Conservation (phyloP, 1,140 invertebrate genomes). For the Drosophila kepulauana region DNA sequence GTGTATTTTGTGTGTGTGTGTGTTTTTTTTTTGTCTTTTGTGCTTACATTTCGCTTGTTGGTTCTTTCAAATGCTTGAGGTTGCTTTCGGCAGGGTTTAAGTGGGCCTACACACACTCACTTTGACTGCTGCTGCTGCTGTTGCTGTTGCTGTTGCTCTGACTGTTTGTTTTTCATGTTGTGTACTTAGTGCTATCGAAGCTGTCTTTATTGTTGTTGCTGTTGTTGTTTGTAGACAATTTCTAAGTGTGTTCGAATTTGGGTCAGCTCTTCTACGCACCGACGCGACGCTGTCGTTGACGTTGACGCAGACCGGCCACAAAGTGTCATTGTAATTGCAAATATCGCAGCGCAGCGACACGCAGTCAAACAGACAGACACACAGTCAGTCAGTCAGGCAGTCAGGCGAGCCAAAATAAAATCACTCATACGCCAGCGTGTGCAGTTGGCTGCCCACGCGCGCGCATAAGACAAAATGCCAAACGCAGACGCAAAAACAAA, state of each 20-base stretch:
- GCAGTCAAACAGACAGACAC: constrained; percentile 3
- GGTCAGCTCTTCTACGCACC: constrained; percentile 71
- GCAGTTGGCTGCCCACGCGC: constrained; percentile 64
- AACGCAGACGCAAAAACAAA: constrained; percentile 15
- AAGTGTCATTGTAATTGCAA: constrained; percentile 84
- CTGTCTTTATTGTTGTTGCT: constrained; percentile 57
- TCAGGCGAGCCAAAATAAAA: constrained; percentile 31
- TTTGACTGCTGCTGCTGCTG: not conserved
- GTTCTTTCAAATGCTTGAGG: constrained; percentile 73
- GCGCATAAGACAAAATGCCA: constrained; percentile 7
- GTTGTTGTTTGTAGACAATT: constrained; percentile 77
- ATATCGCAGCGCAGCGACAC: constrained; percentile 70
- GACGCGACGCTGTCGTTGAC: constrained; percentile 11
- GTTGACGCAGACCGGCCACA: constrained; percentile 35
- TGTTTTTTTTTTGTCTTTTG: constrained; percentile 32
- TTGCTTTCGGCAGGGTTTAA: constrained; percentile 82
- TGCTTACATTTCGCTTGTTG: constrained; percentile 62
- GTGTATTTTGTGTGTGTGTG: constrained; percentile 11
- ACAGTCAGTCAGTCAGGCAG: constrained; percentile 30
- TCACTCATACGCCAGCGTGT: constrained; percentile 63
- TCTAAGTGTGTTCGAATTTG: constrained; percentile 81
- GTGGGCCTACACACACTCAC: constrained; percentile 66
- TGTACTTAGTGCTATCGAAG: constrained; percentile 79
- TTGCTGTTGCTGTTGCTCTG: no score
- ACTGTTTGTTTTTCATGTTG: constrained; percentile 59